These are phyloP conservation scores for Cnemophilus loriae DNA, from an alignment of 2,113 vertebrate genomes.

Conservation along the genomic window DNA sequence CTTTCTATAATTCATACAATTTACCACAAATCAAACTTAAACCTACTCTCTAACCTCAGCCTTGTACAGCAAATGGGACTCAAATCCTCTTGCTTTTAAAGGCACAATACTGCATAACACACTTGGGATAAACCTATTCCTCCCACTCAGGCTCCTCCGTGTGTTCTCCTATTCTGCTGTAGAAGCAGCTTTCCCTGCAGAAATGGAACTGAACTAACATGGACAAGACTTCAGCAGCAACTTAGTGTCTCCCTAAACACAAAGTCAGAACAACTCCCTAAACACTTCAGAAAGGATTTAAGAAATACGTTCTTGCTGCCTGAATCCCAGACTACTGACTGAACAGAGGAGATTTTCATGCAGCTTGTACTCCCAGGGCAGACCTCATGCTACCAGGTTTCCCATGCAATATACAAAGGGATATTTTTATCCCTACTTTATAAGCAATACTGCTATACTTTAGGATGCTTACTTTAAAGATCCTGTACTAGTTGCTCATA, in stretches of 20 bases:
- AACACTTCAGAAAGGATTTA: neutral
- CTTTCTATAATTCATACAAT: neutral
- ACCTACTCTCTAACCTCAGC: neutral
- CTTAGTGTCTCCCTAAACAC: neutral
- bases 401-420: neutral
- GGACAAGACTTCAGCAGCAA: neutral
- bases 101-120: neutral
- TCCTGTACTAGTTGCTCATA: neutral
- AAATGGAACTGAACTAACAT: neutral
- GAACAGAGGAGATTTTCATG: neutral
- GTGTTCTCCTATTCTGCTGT: neutral
- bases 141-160: neutral
- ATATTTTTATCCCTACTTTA: neutral
- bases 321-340: neutral
- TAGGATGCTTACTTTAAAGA: neutral
- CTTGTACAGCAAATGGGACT: neutral
- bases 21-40: neutral
- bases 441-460: neutral
- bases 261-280: no score
- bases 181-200: neutral
- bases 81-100: neutral
- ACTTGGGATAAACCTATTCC: neutral
- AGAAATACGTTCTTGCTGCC: neutral
- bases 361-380: neutral
- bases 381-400: neutral